Conservation (phyloP, 2,888 invertebrate species). For the Mythimna vitellina region DNA sequence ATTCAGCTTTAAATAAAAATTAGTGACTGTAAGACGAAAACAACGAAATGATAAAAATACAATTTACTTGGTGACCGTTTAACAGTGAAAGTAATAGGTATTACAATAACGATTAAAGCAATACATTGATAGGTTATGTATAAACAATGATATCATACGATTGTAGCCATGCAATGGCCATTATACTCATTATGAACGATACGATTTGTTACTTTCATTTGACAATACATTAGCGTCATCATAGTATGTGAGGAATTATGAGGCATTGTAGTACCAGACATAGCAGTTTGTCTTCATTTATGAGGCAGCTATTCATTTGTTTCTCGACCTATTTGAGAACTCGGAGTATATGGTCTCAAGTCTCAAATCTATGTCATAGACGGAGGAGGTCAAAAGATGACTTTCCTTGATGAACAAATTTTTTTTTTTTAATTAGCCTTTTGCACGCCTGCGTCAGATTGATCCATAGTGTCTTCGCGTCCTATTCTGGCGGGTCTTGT, state of each 20-base stretch:
- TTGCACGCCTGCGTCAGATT: no score
- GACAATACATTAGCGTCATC: constrained; percentile 7
- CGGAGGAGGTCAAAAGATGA: no score
- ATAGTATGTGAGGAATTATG: not conserved
- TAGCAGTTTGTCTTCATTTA: not conserved
- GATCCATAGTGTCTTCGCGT: no score
- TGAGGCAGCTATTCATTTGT: not conserved
- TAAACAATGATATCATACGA: constrained; percentile 42
- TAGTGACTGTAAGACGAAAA: not conserved
- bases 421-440: not conserved
- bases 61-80: constrained; percentile 14
- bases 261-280: not conserved
- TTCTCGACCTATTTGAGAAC: not conserved
- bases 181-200: constrained; percentile 10
- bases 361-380: not conserved
- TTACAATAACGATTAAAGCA: constrained; percentile 35
- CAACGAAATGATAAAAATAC: not conserved
- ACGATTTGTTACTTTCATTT: constrained; percentile 16
- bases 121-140: constrained; percentile 43
- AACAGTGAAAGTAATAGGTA: constrained; percentile 26
- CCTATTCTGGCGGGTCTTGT: no score
- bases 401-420: no score
- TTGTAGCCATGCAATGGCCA: constrained; percentile 32
- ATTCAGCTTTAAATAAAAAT: not conserved
- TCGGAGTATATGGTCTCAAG: not conserved